Evolutionary conservation across 2,797 vertebrate genomes (phyloP), one percentile per base, ranked within the genome.

Genomic region (Nannoperca australis): DNA sequence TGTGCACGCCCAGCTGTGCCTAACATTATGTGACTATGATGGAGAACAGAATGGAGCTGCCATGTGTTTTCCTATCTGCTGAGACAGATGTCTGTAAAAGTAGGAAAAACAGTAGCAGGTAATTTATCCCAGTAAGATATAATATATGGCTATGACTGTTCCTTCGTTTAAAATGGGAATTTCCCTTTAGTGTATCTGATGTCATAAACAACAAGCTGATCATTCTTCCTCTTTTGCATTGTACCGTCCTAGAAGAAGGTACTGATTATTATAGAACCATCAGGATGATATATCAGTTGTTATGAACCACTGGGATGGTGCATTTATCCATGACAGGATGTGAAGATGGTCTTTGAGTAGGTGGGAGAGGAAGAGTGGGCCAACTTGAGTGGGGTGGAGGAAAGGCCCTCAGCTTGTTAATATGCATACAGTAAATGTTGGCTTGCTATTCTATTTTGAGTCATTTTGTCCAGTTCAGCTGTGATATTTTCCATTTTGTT

Each of bases 1-100:
- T 45, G 34, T 60, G 38, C 7, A 42, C 1, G 2, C 3, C 18
- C 59, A 60, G 59, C 59, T 76, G 45, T 62, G 32, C 32, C 42
- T 42, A 49, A 0, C 62, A 27, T n/a, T 40, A 17, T 67, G 1
- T 42, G 42, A 34, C 14, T 68, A 45, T 44, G 30, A 62, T 55
- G 47, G 6, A 64, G 22, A 30, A 51, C 36, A 38, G 8, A 63
- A 27, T 2, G 24, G 13, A 62, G 59, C 18, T 2, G 1, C 55
- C 51, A 49, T 1, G 51, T 69, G 58, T 30, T 50, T 36, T 7
- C 36, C 68, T 44, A n/a, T 70, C 78, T 79, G 68, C 71, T 58
- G 24, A 53, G 54, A 76, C 59, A 61, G 15, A 65, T 73, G 72
- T 63, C 40, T 44, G 3, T 47, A 24, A 27, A 18, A 56, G 14